Base-by-base conservation (phyloP, 2,113 vertebrate species). In the Saiga tatarica region DNA sequence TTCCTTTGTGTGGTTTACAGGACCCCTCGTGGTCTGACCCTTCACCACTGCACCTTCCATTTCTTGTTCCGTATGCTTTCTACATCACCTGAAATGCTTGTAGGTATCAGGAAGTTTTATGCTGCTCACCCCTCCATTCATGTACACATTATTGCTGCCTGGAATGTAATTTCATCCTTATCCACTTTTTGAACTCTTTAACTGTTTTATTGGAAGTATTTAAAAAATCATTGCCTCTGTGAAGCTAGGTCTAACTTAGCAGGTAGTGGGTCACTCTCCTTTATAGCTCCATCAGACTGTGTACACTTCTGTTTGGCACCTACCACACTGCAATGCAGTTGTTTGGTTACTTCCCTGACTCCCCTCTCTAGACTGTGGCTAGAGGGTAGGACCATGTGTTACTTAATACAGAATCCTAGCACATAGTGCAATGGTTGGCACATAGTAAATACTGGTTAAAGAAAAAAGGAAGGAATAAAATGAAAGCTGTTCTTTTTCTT, bases 401-500 rank as follows among this genome's bases (percentile, higher is more conserved):
- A n/a, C 15, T 67, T n/a, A 78, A 28, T 23, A n/a, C 28, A 13
- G 47, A 79, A 50, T 93, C 39, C 62, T 12, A 76, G n/a, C 15
- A 45, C 7, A 9, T 28, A 45, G 16, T 25, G 55, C 64, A 64
- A 36, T 64, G 21, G 11, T n/a, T 62, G 55, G 25, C 55, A 85
- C 17, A 47, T 39, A 93, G 53, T 11, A 87, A 84, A 88, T 79
- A 57, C 21, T 79, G 9, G 7, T 64, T 93, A 87, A 60, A 82
- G 26, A 45, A 87, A 90, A 45, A 78, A 79, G 33, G 52, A 93
- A 74, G 33, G 9, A 64, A 76, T 76, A 86, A 76, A 78, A 78
- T 50, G 13, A 85, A 82, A 90, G n/a, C 71, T 91, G 5, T 93
- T 90, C 15, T 93, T 67, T 96, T 96, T 91, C 42, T 95, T 53